Percentiles rank a stretch among this genome's conserved stretches.
Evolutionary conservation across 1,140 invertebrate species (phyloP).

Genomic region (Drosophila trapezifrons): DNA sequence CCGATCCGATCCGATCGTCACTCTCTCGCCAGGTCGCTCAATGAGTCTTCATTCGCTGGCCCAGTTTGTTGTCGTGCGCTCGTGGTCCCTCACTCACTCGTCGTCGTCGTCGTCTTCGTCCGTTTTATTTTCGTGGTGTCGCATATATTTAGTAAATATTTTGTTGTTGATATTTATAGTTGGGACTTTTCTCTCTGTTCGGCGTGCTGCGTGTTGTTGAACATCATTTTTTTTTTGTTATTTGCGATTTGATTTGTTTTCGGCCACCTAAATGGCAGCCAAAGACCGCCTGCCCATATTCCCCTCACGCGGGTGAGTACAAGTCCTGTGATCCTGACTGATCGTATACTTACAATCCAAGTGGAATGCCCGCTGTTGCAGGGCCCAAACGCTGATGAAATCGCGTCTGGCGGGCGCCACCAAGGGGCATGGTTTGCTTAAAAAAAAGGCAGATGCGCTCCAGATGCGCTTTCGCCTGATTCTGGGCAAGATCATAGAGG

Average conservation of each 20-base stretch:
- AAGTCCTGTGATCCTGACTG: background rate
- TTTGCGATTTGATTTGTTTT: constrained; percentile 8
- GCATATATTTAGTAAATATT: constrained; percentile 79
- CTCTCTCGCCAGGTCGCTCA: constrained; percentile 37
- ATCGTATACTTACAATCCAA: background rate
- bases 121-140: constrained; percentile 74
- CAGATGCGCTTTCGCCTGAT: constrained; percentile 98
- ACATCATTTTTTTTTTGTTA: constrained; percentile 10
- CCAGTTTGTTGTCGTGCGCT: constrained; percentile 65
- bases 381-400: constrained; percentile 93
- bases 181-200: constrained; percentile 20
- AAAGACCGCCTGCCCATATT: constrained; percentile 98
- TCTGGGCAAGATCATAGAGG: constrained; percentile 98
- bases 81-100: constrained; percentile 23
- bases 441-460: constrained; percentile 99
- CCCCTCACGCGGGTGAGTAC: constrained; percentile 97
- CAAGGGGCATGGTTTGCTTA: constrained; percentile 98
- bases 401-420: constrained; percentile 96
- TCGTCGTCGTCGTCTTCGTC: too few species aligned
- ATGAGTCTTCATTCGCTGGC: constrained; percentile 47
- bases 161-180: constrained; percentile 79
- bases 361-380: background rate
- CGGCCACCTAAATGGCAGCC: constrained; percentile 90
- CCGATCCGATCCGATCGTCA: constrained; percentile 16
- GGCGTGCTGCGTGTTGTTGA: constrained; percentile 38